Evolutionary conservation across 2,113 vertebrate genomes (phyloP).

Genomic region (Bufo bufo): DNA sequence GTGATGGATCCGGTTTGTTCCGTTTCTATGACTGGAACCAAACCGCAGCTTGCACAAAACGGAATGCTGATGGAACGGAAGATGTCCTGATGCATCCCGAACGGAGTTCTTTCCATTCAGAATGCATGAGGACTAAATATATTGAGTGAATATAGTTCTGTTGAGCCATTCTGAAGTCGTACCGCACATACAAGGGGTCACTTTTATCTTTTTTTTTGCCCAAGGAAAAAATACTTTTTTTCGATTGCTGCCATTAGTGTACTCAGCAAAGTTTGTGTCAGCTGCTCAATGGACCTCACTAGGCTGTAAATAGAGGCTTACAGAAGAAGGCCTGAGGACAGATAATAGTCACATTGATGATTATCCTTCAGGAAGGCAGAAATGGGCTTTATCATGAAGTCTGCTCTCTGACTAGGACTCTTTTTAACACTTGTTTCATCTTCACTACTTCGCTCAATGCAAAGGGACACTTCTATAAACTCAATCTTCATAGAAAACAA

Average conservation of each 20-base stretch:
- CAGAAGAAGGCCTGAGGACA: neutral
- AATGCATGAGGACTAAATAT: too few species aligned
- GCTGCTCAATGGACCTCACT: neutral
- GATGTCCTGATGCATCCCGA: too few species aligned
- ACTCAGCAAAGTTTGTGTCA: neutral
- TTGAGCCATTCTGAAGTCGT: too few species aligned
- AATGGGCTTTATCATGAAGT: neutral
- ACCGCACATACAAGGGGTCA: too few species aligned
- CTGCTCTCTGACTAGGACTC: neutral
- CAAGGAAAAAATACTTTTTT: neutral
- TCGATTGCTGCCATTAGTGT: neutral
- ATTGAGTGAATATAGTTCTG: too few species aligned
- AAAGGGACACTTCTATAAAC: too few species aligned
- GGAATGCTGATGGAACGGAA: too few species aligned
- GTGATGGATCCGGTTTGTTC: too few species aligned
- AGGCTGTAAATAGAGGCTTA: neutral
- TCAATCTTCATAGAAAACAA: too few species aligned
- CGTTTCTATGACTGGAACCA: too few species aligned
- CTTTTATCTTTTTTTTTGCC: neutral
- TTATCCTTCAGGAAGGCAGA: neutral
- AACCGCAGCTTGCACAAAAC: too few species aligned
- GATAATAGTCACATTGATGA: neutral
- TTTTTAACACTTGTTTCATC: neutral
- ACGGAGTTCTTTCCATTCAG: too few species aligned
- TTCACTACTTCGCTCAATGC: neutral